Base-by-base conservation (phyloP, 2,888 invertebrate genomes). In the Timema cristinae region DNA sequence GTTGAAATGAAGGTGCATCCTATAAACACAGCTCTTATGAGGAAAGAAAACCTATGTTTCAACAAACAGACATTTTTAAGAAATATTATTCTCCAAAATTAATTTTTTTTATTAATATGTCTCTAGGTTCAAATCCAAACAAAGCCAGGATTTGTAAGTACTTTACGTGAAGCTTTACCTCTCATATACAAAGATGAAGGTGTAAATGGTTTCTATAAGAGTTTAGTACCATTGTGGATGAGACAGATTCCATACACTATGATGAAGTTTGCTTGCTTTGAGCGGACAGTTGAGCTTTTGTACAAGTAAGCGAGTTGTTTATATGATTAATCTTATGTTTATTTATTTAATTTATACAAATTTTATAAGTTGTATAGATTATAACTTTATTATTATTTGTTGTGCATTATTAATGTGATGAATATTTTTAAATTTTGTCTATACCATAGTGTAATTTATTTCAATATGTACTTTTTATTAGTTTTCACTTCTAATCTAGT, bases 221-320 rank as follows among this genome's bases (percentile, higher is more conserved):
- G 97, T 71, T 86, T 98, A 75, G 95, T 94, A 67, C 98, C 98
- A 63, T 87, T 98, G 75, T 98, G 98, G 98, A 91, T 94, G 83
- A 85, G 98, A 78, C 98, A 98, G 87, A 98, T 99, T 81, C 98
- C 98, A 0, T 98, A 98, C 89, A 98, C 98, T 77, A 99, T 99
- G 98, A 98, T 98, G 98, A 99, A 98, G 87, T 98, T 98, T 83
- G 95, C 98, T 77, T 98, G 97, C 86, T 99, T 98, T 84, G 98
- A 99, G 84, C 90, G 93, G 81, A 98, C 98, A 13, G 88, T 98
- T 54, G 98, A 98, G 81, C 85, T 95, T 73, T 83, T 99, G 59
- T 98, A 98, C 86, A 89, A 90, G 88, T 85, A 77, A 79, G 81
- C 79, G 32, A 32, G 66, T 67, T 47, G 11, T 63, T 63, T 9